Base-by-base conservation (phyloP, 2,113 vertebrate species). In the Canis aureus region DNA sequence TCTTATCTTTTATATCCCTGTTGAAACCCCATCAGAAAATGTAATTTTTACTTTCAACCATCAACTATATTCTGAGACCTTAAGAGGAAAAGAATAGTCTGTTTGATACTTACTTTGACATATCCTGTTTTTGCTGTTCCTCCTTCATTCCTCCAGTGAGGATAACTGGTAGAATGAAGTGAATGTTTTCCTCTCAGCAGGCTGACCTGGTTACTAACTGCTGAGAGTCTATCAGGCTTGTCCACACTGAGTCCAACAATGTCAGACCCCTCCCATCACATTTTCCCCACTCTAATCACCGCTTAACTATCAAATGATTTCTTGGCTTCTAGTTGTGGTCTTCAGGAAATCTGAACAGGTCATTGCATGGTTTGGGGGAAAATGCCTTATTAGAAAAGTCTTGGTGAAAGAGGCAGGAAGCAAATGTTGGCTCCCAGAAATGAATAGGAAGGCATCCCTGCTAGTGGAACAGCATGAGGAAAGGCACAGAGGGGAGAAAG, bases 311-410 rank as follows among this genome's bases (percentile, higher is more conserved):
- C 19, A 67, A 73, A 71, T 91, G 53, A 79, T 91, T 79, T 64
- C 43, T 74, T 89, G 73, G n/a, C 19, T 67, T 95, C 66, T 23
- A 29, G 20, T 51, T 84, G 16, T 35, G 88, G 43, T 81, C 59
- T 71, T 96, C 25, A 29, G n/a, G 62, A 87, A 90, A 79, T 59
- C 55, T 76, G 38, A 95, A 73, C 27, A 86, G 35, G n/a, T 87
- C n/a, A 62, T 59, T 85, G 87, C 19, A 76, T 35, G 53, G 32
- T 95, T 69, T 96, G 85, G 22, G 78, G n/a, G 10, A 43, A 96
- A 93, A 91, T 35, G 43, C 5, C 35, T 67, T 60, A 7, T 53
- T 73, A 86, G 25, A 96, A 76, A 43, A 90, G 59, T 57, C 53
- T 93, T 82, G 16, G 22, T 23, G 19, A 78, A 89, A 11, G 55